Evolutionary conservation across 1,140 invertebrate genomes (phyloP), one percentile per base, ranked within the genome.

Genomic region (Zaprionus taronus): DNA sequence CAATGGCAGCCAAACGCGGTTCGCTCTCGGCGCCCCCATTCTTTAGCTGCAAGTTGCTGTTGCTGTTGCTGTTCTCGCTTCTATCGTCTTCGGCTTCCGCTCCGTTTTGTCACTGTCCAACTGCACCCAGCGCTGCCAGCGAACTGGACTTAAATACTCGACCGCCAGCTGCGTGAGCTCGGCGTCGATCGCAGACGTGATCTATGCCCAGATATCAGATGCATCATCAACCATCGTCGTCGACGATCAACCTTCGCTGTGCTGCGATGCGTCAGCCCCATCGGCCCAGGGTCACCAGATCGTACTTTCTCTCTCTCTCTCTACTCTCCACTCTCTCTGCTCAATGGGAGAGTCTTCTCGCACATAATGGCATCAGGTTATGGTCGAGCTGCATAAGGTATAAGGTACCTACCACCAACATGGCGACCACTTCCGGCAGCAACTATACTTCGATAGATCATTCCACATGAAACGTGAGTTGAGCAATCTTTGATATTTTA

Each of bases 71-170:
- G 4, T 22, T 5, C 36, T 31, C 15, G 28, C 41, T 28, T 22
- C 41, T 17, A n/a, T 38, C 14, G 15, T 20, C 51, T 66, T 34
- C n/a, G 65, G 38, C 55, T 58, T 56, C 51, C 47, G 47, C 47
- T 51, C 20, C 47, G 47, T 51, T 51, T 20, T 20, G 47, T 51
- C 47, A 14, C 14, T 38, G 22, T 72, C 70, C 63, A 81, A 89
- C 84, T 89, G 85, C 89, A 71, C 62, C 71, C 81, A 78, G 58
- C 67, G 72, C 31, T 22, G 51, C 20, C 36, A 64, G 41, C 38
- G 78, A 80, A 81, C 44, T 79, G 74, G 71, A 84, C 57, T 89
- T 89, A 89, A 89, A 90, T 89, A 89, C 56, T 64, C 58, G 55
- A 64, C n/a, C 24, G 26, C 20, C 31, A 22, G 62, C 63, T 55